Conservation (phyloP, 2,113 vertebrate species). For the Chascanopsetta lugubris region DNA sequence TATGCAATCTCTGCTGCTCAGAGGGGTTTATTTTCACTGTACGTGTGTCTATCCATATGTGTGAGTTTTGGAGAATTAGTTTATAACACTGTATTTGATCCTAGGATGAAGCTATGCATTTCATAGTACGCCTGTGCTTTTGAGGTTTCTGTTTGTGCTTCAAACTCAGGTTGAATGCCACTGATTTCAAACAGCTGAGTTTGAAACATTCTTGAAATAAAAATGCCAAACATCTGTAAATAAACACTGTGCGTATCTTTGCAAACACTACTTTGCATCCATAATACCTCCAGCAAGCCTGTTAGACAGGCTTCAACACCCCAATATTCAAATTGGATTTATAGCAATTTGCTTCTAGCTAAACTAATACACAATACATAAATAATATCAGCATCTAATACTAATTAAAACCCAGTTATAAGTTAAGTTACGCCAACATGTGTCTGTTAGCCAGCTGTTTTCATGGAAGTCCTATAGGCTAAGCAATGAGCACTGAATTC, state of each 20-base stretch:
- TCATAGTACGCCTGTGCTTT: slow-evolving; percentile 1
- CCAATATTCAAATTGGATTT: slow-evolving; percentile 3
- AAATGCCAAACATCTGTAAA: slow-evolving; percentile 5
- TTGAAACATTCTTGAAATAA: neutral
- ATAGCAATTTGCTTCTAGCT: slow-evolving; percentile 1
- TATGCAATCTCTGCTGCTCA: slow-evolving; percentile 66
- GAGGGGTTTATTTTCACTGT: slow-evolving; percentile 42
- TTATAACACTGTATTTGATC: slow-evolving; percentile 36
- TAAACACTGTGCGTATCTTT: neutral
- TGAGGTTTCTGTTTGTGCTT: slow-evolving; percentile 5
- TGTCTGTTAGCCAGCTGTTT: too few relatives aligned
- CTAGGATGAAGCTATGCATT: slow-evolving; percentile 26
- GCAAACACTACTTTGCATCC: neutral
- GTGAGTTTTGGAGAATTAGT: slow-evolving; percentile 41
- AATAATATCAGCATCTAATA: too few relatives aligned
- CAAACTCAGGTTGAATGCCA: slow-evolving; percentile 1
- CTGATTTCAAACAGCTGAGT: neutral
- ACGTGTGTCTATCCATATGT: slow-evolving; percentile 9
- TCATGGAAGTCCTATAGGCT: too few relatives aligned
- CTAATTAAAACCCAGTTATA: too few relatives aligned
- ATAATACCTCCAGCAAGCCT: neutral
- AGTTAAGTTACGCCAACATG: too few relatives aligned
- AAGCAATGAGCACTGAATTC: too few relatives aligned
- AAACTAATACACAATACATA: neutral
- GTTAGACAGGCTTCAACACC: slow-evolving; percentile 6